phyloP scores from a whole-genome alignment of 2,113 vertebrate species.

The Tachysurus fulvidraco region DNA sequence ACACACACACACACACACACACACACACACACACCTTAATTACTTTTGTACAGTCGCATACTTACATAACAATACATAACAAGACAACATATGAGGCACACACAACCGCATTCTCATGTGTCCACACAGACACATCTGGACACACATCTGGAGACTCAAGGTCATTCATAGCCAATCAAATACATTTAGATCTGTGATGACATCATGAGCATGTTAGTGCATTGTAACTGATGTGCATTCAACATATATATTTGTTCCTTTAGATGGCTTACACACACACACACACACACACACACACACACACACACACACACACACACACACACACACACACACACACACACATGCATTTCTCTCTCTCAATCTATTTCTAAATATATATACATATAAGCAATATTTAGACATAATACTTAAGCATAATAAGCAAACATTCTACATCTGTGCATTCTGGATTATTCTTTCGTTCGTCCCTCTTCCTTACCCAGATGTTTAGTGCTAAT shows the following conservation, averaged over 20 bases:
- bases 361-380: no score
- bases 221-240: background rate
- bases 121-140: background rate
- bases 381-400: no score
- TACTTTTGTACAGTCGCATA: background rate
- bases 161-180: background rate
- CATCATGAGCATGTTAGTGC: background rate
- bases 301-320: no score
- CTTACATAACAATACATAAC: background rate
- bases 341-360: background rate
- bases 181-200: background rate
- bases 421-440: conserved; percentile 18
- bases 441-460: conserved; percentile 22
- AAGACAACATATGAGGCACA: background rate
- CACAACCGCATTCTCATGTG: background rate
- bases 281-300: background rate
- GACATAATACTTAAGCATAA: no score
- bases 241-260: no score
- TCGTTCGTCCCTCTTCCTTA: conserved; percentile 8
- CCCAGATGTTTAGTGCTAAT: conserved; percentile 47
- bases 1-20: conserved; percentile 45
- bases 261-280: no score
- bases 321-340: background rate
- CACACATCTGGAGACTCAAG: background rate
- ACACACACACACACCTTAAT: conserved; percentile 19